phyloP scores from a whole-genome alignment of 1,140 invertebrate genomes.

The Drosophila nebulosa region DNA sequence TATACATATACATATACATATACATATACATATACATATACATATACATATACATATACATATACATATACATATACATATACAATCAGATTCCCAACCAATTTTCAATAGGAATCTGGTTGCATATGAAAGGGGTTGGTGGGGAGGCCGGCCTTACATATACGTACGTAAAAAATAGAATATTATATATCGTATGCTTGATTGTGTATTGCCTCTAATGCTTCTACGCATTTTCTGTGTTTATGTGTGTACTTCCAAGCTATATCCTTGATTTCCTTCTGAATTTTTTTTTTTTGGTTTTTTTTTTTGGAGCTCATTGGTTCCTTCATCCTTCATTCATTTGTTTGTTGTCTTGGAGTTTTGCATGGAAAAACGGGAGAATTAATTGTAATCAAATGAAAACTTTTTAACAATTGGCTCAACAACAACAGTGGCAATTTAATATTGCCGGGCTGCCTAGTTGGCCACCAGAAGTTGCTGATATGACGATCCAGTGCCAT shows the following conservation, averaged over 20 bases:
- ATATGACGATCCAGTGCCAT: constrained; percentile 66
- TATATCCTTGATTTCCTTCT: not conserved
- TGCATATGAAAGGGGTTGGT: not conserved
- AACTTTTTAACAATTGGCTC: not conserved
- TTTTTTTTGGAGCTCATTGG: too few species aligned
- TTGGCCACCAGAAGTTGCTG: constrained; percentile 80
- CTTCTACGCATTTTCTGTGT: not conserved
- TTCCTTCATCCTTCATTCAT: not conserved
- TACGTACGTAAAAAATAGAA: not conserved
- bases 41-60: too few species aligned
- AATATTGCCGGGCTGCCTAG: constrained; percentile 36
- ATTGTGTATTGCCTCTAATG: not conserved
- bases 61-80: too few species aligned
- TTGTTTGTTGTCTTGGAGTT: not conserved
- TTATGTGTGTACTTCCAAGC: not conserved
- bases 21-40: too few species aligned
- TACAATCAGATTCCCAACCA: too few species aligned
- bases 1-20: too few species aligned
- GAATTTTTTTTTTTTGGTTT: not conserved
- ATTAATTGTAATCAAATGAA: not conserved
- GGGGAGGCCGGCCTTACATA: not conserved
- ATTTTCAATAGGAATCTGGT: not conserved
- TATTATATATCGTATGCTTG: not conserved
- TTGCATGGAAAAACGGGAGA: not conserved
- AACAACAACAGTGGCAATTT: not conserved